These are phyloP conservation scores for Otolemur garnettii DNA, from an alignment of 2,113 vertebrate species.

Conservation along the genomic window DNA sequence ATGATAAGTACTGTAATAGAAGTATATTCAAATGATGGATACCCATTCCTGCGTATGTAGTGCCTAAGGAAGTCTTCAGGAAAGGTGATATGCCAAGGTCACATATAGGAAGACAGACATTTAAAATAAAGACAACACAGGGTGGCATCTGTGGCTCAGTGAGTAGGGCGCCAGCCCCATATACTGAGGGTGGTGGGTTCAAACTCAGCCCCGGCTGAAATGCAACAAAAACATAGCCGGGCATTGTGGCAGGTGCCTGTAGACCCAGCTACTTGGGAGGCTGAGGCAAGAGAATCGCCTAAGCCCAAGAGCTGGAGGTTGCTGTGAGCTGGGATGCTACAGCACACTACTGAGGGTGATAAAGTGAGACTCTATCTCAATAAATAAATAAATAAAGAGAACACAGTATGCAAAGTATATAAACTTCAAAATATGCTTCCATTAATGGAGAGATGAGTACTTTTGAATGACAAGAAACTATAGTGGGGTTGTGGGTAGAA, in stretches of 20 bases:
- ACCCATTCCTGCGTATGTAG: accelerated
- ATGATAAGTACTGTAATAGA: not conserved
- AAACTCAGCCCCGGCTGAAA: no score
- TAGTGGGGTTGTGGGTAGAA: not conserved
- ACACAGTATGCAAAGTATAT: not conserved
- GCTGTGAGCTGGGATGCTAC: no score
- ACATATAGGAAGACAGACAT: not conserved
- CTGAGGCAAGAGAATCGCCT: no score
- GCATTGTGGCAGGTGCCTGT: no score
- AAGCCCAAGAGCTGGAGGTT: no score
- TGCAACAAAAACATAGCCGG: no score
- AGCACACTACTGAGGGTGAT: no score
- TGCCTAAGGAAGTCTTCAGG: not conserved
- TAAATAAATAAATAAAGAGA: not conserved
- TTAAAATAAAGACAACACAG: not conserved
- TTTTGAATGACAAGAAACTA: not conserved
- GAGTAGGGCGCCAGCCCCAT: no score
- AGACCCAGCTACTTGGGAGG: no score
- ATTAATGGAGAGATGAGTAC: not conserved
- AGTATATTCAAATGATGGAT: not conserved
- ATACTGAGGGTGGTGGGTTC: no score
- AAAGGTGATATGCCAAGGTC: not conserved
- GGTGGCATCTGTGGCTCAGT: no score
- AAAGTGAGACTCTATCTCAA: no score
- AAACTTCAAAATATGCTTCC: not conserved